Evolutionary conservation across 2,797 vertebrate species (phyloP), one percentile per base, ranked within the genome.

Genomic region (Natrix natrix): DNA sequence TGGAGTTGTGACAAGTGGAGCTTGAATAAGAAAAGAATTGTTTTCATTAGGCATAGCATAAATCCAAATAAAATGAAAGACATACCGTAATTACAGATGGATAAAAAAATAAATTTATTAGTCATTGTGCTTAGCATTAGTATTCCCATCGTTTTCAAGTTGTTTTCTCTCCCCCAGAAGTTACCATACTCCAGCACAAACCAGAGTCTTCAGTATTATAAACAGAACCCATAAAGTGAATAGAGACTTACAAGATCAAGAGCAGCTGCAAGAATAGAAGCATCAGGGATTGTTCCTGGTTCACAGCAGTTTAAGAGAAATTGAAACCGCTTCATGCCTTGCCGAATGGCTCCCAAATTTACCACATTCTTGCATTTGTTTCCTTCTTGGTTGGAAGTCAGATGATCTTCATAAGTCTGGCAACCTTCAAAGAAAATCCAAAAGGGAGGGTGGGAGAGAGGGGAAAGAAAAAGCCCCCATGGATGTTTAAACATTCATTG

Each of bases 291-390:
- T 60, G 99, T 99, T 86, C 99, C 99, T 0, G 99, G 99, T 91
- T 99, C 99, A 87, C 99, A 99, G 98, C 99, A 99, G 97, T 99
- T 99, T 87, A 99, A 97, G 61, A 99, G 98, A 95, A 99, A 99
- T 96, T 99, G 99, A 96, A 99, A 99, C 92, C 99, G 98, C 94
- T 99, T 99, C 99, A 99, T 99, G 91, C 99, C 99, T 97, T 99
- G 99, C 52, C 99, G 98, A 94, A 99, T 99, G 32, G 99, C 99
- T 63, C 99, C 99, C 95, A 99, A 96, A 96, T 99, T 99, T 95
- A 99, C 99, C 94, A 99, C 98, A 0, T 99, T 99, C 97, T 99
- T 99, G 97, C 99, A 98, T 97, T 99, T 99, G 95, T 99, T 98
- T 88, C 98, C 98, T 92, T 99, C 99, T 96, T 99, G 99, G 93